A percentile compares a stretch with the other conserved stretches of the same genome.
Evolutionary conservation across 1,140 invertebrate species (phyloP).

Genomic region (Helicoverpa zea): DNA sequence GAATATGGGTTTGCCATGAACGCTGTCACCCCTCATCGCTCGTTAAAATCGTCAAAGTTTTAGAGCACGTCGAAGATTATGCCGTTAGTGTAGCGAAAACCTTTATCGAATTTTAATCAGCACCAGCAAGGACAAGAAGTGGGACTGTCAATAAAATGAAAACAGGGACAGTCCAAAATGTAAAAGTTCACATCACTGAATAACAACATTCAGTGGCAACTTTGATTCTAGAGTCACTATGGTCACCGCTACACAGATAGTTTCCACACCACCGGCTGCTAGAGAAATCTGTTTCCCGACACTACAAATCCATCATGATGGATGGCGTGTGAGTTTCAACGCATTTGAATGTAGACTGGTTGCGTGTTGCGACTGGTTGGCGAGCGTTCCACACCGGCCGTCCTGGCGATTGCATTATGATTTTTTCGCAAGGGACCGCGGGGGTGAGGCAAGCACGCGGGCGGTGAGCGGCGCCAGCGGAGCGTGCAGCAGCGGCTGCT

Average conservation of each 20-base stretch:
- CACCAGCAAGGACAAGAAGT: slow-evolving; percentile 39
- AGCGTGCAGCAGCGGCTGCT: slow-evolving; percentile 81
- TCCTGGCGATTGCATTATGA: slow-evolving; percentile 86
- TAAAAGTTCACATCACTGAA: slow-evolving; percentile 81
- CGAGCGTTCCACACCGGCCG: slow-evolving; percentile 83
- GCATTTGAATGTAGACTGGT: slow-evolving; percentile 85
- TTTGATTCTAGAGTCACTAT: slow-evolving; percentile 65
- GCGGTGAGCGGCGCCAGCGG: slow-evolving; percentile 73
- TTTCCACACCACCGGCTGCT: slow-evolving; percentile 71
- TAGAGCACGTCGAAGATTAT: slow-evolving; percentile 16
- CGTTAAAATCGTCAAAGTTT: slow-evolving; percentile 5
- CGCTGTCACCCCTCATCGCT: background rate
- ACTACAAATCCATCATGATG: slow-evolving; percentile 82
- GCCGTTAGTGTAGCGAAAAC: slow-evolving; percentile 15
- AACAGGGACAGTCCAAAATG: slow-evolving; percentile 49
- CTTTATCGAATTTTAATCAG: slow-evolving; percentile 24
- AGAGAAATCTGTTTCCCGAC: slow-evolving; percentile 83
- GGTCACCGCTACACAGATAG: slow-evolving; percentile 52
- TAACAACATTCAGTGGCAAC: slow-evolving; percentile 79
- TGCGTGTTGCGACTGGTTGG: slow-evolving; percentile 80
- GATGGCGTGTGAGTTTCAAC: slow-evolving; percentile 84
- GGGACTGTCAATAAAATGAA: slow-evolving; percentile 41
- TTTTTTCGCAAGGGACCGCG: slow-evolving; percentile 85
- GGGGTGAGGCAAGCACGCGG: slow-evolving; percentile 73
- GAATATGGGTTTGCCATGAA: background rate